Percentiles rank a stretch among this genome's conserved stretches.
Conservation (phyloP, 2,888 invertebrate genomes). For the Thecophora atra region DNA sequence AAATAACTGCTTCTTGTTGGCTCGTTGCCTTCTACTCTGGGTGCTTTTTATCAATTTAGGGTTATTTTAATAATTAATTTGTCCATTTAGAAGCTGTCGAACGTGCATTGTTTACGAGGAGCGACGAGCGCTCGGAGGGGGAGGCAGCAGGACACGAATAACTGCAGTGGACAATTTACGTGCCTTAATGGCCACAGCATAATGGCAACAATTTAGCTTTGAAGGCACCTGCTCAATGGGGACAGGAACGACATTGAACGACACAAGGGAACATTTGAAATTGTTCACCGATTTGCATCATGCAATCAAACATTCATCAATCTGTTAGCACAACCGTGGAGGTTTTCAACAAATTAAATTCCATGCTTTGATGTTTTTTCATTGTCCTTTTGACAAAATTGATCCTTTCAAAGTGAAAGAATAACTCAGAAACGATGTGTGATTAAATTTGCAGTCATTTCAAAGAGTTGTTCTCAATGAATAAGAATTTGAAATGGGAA, state of each 20-base stretch:
- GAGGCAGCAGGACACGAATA: background rate
- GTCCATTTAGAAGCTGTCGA: slow-evolving; percentile 32
- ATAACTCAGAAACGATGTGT: no score
- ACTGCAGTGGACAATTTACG: slow-evolving; percentile 9
- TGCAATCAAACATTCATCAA: slow-evolving; percentile 21
- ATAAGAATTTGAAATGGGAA: no score
- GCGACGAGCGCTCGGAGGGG: background rate
- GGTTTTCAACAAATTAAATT: background rate
- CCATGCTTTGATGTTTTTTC: background rate
- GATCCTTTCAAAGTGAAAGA: no score
- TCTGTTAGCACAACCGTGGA: slow-evolving; percentile 36
- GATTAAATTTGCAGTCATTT: no score
- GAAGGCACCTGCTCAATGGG: background rate
- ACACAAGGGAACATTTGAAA: slow-evolving; percentile 3
- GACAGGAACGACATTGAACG: background rate
- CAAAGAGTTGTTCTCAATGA: no score
- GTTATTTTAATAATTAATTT: slow-evolving; percentile 34
- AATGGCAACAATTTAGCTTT: slow-evolving; percentile 32
- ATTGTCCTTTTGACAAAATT: no score
- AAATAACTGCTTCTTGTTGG: slow-evolving; percentile 1
- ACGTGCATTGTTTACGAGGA: background rate
- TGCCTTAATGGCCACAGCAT: slow-evolving; percentile 25
- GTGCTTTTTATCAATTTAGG: background rate
- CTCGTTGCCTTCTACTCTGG: slow-evolving; percentile 1
- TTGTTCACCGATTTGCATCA: slow-evolving; percentile 8